A percentile compares a stretch with the other conserved stretches of the same genome.
Conservation (phyloP, 1,140 invertebrate species). For the Elysia chlorotica region DNA sequence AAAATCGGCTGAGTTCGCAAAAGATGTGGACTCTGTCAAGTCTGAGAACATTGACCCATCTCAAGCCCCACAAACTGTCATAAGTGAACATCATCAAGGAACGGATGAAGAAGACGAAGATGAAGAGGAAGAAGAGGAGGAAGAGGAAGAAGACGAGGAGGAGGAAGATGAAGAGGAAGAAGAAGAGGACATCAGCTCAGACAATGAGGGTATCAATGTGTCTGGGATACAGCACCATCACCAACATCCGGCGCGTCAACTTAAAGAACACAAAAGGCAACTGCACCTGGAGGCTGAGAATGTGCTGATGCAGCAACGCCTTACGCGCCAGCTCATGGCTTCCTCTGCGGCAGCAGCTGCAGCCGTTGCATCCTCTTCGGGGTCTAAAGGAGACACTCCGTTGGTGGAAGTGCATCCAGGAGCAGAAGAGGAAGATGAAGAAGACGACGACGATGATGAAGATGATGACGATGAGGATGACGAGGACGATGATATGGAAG, state of each 20-base stretch:
- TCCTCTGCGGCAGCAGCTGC: not conserved
- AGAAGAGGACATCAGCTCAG: slow-evolving; percentile 34
- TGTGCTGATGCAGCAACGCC: slow-evolving; percentile 9
- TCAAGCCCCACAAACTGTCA: too few species aligned
- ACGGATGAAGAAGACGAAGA: too few species aligned
- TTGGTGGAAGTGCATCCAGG: slow-evolving; percentile 16
- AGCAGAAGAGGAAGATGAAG: slow-evolving; percentile 18
- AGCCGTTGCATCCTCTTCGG: too few species aligned
- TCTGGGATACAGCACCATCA: slow-evolving; percentile 11
- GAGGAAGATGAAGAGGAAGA: slow-evolving; percentile 29
- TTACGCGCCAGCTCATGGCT: slow-evolving; percentile 27
- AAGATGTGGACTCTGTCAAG: too few species aligned
- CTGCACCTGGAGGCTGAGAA: slow-evolving; percentile 18
- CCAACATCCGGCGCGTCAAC: slow-evolving; percentile 9
- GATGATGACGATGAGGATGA: slow-evolving; percentile 18
- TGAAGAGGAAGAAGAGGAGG: slow-evolving; percentile 39
- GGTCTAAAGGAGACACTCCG: too few species aligned
- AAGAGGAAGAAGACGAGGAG: slow-evolving; percentile 37
- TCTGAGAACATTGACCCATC: too few species aligned
- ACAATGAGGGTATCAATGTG: slow-evolving; percentile 19
- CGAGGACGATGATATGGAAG: slow-evolving; percentile 5
- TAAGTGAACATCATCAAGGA: too few species aligned
- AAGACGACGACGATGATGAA: slow-evolving; percentile 20
- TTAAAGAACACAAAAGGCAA: slow-evolving; percentile 7
- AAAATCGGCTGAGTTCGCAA: too few species aligned